Conservation (phyloP, 2,888 invertebrate species). For the Microchrysa polita region DNA sequence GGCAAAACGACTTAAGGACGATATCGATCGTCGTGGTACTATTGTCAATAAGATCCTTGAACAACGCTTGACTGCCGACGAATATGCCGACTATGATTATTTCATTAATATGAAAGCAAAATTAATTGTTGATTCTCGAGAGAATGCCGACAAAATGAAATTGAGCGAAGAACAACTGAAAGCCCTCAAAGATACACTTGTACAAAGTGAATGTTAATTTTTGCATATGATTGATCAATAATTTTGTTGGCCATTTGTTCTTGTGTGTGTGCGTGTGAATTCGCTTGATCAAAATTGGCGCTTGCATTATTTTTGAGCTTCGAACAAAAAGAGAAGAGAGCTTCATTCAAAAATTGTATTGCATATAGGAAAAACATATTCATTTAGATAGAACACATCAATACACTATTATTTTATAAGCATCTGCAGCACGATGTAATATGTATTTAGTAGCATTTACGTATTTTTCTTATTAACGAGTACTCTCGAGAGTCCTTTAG, state of each 20-base stretch:
- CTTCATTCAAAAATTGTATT: conserved; percentile 19
- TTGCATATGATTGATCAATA: neutral
- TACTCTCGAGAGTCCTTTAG: conserved; percentile 21
- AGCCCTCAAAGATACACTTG: conserved; percentile 68
- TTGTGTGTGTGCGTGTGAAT: neutral
- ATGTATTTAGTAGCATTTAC: too few species aligned
- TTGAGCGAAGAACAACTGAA: conserved; percentile 81
- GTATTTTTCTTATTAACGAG: conserved; percentile 21
- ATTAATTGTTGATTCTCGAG: conserved; percentile 81
- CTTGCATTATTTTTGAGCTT: too few species aligned
- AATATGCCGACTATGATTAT: conserved; percentile 82
- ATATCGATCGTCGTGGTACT: conserved; percentile 80
- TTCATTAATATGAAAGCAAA: conserved; percentile 89
- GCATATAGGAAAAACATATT: neutral
- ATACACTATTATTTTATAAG: conserved; percentile 25
- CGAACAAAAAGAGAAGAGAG: neutral
- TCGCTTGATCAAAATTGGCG: neutral
- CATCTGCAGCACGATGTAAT: neutral
- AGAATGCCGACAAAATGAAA: conserved; percentile 84
- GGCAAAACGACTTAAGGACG: conserved; percentile 81
- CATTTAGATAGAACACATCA: neutral
- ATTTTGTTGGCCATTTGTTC: neutral
- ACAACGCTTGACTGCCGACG: conserved; percentile 76
- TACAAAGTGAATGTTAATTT: conserved; percentile 62
- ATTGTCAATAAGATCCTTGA: conserved; percentile 76